Evolutionary conservation across 1,140 invertebrate species (phyloP), one percentile per base, ranked within the genome.

Genomic region (Saccostrea cuccullata): DNA sequence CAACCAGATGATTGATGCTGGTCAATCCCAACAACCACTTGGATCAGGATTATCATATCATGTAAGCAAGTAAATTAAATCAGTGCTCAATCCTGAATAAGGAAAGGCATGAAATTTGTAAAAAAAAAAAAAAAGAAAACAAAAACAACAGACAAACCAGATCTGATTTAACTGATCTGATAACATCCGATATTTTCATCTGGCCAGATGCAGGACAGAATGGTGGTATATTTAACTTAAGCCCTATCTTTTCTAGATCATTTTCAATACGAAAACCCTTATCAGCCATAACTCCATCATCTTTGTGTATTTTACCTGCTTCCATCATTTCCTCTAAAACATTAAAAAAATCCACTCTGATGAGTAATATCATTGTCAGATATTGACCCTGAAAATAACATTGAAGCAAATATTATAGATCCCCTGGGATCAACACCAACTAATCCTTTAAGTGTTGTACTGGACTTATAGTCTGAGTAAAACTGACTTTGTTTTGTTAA

Each of bases 381-480:
- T 13, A 60, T 60, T 13, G 58, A 60, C 13, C 58, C 58, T 13
- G 87, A 82, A 86, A 89, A 89, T 55, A 86, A 86, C 73, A 64
- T 64, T 60, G 85, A 89, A 11, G 60, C 56, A 86, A 89, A 89
- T 11, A 87, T 89, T 40, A 89, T 70, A 64, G 89, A 82, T 30
- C 86, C 89, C 36, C 70, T 67, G 15, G 89, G 89, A 82, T 89
- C 89, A 87, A 84, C 26, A 15, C 82, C 89, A 73, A 87, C 86
- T n/a, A 89, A 82, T 20, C 84, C 86, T 77, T 89, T 89, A 12
- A 89, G 70, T 47, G 89, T 87, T n/a, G 73, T 89, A 13, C 40
- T 60, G 12, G 89, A 87, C 40, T 89, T 89, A 67, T 89, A 89
- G 47, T 89, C 89, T 30, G 88, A 89, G 64, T 84, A 89, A 67